Evolutionary conservation across 2,888 invertebrate species (phyloP).

Genomic region (Drosophila kuntzei): DNA sequence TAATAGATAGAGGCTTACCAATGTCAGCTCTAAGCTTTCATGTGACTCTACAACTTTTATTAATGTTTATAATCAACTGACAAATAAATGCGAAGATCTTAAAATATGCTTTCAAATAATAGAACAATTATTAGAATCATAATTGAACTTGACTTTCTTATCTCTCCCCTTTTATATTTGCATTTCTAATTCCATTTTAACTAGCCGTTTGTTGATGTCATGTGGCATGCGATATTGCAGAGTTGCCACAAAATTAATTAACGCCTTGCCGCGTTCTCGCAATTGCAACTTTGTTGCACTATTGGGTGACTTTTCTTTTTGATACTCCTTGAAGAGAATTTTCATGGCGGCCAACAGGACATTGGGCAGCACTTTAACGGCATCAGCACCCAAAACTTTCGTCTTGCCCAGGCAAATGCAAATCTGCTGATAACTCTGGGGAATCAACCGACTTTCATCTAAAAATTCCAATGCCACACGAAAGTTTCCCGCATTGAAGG

Average conservation of each 20-base stretch:
- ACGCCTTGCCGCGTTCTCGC: conserved; percentile 6
- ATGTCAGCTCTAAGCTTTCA: conserved; percentile 14
- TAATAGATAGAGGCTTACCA: conserved; percentile 20
- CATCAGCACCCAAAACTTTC: background rate
- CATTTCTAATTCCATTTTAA: conserved; percentile 16
- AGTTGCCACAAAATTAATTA: conserved; percentile 11
- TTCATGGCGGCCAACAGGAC: conserved; percentile 13
- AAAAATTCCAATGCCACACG: background rate
- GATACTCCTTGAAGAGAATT: background rate
- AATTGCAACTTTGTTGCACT: background rate
- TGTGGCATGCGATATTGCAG: conserved; percentile 5
- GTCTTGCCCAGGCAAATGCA: background rate
- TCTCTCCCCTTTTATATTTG: background rate
- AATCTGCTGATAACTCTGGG: background rate
- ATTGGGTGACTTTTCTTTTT: background rate
- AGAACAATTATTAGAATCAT: background rate
- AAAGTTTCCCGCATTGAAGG: background rate
- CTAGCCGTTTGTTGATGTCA: background rate
- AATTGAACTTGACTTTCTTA: background rate
- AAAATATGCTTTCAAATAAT: background rate
- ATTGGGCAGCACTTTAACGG: conserved; percentile 2
- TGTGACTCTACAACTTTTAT: conserved; percentile 2
- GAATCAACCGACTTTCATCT: background rate
- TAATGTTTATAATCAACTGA: conserved; percentile 19
- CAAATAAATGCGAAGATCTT: background rate